Conservation (phyloP, 2,113 vertebrate genomes). For the Urocitellus parryii region DNA sequence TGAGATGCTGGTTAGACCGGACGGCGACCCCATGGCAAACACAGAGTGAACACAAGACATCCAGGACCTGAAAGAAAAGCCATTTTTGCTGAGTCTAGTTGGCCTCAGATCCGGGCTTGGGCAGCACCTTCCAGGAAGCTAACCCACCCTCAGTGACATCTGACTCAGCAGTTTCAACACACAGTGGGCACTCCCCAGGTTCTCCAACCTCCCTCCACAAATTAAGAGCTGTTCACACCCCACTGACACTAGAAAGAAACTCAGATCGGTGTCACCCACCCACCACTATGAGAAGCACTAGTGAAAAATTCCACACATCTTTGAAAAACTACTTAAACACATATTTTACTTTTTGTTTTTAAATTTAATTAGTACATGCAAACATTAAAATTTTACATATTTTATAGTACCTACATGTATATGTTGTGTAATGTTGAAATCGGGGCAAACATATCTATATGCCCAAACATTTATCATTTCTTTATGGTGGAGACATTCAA, state of each 20-base stretch:
- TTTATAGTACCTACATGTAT: background rate
- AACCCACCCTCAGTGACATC: background rate
- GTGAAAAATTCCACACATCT: background rate
- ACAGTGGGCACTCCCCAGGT: background rate
- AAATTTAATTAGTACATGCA: background rate
- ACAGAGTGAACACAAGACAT: conserved; percentile 97
- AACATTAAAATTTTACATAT: background rate
- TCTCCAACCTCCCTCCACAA: background rate
- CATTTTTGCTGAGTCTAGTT: background rate
- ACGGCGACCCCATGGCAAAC: conserved; percentile 98
- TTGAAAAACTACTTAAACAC: background rate
- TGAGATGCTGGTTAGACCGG: conserved; percentile 97
- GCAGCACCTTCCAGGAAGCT: background rate
- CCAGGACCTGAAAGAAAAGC: conserved; percentile 90
- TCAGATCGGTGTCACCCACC: background rate
- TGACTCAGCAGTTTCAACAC: background rate
- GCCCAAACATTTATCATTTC: background rate
- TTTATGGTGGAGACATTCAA: background rate
- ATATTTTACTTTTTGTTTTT: background rate
- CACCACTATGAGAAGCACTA: background rate
- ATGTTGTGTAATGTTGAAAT: background rate
- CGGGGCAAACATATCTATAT: background rate
- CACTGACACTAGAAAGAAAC: background rate
- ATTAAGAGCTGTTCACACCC: background rate
- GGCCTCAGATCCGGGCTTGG: background rate